Evolutionary conservation across 2,113 vertebrate species (phyloP).

Genomic region (Murina feae): DNA sequence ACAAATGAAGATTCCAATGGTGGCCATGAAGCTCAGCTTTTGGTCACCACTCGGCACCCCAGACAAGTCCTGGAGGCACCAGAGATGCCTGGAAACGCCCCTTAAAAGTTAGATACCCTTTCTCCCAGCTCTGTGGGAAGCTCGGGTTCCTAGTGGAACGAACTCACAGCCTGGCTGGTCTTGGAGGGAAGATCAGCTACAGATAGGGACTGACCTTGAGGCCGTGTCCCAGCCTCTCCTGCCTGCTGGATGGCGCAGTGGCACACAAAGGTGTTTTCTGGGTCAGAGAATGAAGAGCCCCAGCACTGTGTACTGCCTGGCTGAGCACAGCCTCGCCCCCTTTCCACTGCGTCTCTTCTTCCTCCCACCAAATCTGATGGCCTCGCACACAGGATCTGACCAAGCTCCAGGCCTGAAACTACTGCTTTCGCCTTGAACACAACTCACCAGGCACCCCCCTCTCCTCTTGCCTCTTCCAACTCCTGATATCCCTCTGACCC

Average conservation of each 20-base stretch:
- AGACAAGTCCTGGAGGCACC: not conserved
- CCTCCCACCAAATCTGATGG: not conserved
- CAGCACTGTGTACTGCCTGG: not conserved
- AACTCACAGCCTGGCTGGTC: not conserved
- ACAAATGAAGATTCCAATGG: not conserved
- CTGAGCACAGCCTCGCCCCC: not conserved
- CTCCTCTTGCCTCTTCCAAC: not conserved
- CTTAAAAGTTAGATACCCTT: not conserved
- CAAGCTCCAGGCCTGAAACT: not conserved
- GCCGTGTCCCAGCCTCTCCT: not conserved
- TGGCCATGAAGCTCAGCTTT: not conserved
- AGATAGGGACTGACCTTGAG: not conserved
- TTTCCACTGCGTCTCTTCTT: not conserved
- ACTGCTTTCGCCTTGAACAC: not conserved
- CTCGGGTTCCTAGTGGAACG: not conserved
- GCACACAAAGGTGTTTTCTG: not conserved
- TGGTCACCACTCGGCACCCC: not conserved
- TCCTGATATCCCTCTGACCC: not conserved
- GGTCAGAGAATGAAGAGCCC: slow-evolving; percentile 23
- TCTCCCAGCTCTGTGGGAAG: not conserved
- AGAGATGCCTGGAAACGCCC: not conserved
- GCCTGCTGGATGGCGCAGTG: not conserved
- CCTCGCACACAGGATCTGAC: not conserved
- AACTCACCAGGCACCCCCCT: not conserved
- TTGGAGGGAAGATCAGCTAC: not conserved